Evolutionary conservation across 2,113 vertebrate genomes (phyloP).

Genomic region (Dasyurus viverrinus): DNA sequence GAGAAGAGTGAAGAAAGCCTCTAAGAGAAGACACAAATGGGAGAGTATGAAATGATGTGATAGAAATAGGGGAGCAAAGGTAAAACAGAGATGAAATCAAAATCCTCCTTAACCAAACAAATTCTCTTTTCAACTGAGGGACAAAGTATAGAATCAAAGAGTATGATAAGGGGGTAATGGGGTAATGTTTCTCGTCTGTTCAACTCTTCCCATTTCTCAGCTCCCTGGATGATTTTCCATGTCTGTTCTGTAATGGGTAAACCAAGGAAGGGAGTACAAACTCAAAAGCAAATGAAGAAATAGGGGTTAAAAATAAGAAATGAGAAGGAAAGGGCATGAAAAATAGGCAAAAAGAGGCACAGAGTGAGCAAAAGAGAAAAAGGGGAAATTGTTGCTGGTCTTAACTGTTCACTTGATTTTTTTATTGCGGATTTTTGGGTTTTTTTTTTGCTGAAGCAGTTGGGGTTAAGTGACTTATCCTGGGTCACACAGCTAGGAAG

Average conservation of each 20-base stretch:
- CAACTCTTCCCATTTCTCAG: not conserved
- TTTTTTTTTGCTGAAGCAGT: too few relatives aligned
- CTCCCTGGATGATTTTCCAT: constrained; percentile 32
- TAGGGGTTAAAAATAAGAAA: not conserved
- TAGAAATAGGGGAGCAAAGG: not conserved
- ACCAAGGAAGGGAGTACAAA: not conserved
- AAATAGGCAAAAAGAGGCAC: not conserved
- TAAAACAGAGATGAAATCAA: not conserved
- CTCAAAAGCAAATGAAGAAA: not conserved
- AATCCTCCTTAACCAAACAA: not conserved
- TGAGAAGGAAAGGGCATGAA: not conserved
- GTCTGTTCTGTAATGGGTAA: constrained; percentile 36
- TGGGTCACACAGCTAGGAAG: too few relatives aligned
- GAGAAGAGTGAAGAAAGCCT: not conserved
- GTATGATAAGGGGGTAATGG: not conserved
- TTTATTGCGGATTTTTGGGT: too few relatives aligned
- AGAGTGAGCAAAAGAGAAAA: not conserved
- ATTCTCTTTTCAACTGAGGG: not conserved
- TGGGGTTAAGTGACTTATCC: too few relatives aligned
- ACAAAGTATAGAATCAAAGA: not conserved
- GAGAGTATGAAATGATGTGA: constrained; percentile 26
- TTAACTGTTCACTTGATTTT: not conserved
- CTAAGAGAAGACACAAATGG: not conserved
- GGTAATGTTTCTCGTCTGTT: not conserved
- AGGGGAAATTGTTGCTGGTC: not conserved